phyloP scores from a whole-genome alignment of 2,113 vertebrate genomes.

The Saguinus midas region DNA sequence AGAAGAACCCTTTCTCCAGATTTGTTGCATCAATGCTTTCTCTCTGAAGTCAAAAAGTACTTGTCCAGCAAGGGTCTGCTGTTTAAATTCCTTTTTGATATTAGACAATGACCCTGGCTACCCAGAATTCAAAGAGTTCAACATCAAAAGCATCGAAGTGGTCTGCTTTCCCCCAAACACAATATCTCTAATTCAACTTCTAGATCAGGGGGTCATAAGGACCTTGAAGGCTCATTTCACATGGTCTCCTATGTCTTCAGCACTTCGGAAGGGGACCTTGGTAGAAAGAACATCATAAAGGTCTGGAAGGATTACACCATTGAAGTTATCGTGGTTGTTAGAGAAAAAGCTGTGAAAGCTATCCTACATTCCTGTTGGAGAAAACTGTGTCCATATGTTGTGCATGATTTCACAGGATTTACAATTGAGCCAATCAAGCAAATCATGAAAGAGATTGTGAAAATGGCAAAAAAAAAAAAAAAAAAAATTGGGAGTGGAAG shows the following conservation, averaged over 20 bases:
- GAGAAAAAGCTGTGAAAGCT: not conserved
- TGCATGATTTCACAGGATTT: not conserved
- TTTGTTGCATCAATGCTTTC: not conserved
- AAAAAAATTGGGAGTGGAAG: not conserved
- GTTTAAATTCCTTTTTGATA: not conserved
- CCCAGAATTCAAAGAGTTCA: not conserved
- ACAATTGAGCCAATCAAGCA: not conserved
- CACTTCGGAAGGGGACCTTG: not conserved
- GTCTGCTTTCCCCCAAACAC: not conserved
- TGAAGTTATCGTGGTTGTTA: not conserved
- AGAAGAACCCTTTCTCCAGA: not conserved
- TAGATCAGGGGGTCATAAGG: not conserved
- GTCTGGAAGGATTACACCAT: not conserved
- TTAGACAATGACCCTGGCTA: not conserved
- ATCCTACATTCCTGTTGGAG: not conserved
- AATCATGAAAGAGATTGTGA: not conserved
- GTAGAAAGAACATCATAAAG: not conserved
- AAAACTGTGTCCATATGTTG: not conserved
- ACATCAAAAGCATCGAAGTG: not conserved
- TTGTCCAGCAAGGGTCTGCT: not conserved
- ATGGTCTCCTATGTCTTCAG: not conserved
- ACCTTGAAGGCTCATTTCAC: not conserved
- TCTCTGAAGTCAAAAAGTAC: not conserved
- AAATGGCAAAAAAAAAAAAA: not conserved
- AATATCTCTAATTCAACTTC: not conserved